Percentiles rank a stretch among this genome's conserved stretches.
phyloP scores from a whole-genome alignment of 2,888 invertebrate genomes.

The Eristalis pertinax region DNA sequence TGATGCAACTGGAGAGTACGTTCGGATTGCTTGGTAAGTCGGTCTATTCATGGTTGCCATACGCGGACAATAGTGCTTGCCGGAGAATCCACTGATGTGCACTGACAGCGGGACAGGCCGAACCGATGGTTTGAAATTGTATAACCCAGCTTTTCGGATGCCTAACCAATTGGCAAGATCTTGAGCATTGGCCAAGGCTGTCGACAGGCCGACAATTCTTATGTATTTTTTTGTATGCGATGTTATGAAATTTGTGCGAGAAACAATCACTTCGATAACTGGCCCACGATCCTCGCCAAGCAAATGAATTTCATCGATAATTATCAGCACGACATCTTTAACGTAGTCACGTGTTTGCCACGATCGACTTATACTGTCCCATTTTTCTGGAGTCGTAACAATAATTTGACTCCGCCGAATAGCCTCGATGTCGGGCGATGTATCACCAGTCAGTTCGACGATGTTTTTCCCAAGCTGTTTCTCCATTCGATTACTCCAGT shows the following conservation, averaged over 20 bases:
- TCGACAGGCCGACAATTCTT: slow-evolving; percentile 96
- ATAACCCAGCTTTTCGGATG: slow-evolving; percentile 93
- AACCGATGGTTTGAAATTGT: slow-evolving; percentile 98
- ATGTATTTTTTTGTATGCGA: slow-evolving; percentile 92
- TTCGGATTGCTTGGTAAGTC: slow-evolving; percentile 96
- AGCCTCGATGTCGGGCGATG: slow-evolving; percentile 91
- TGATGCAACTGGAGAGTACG: slow-evolving; percentile 95
- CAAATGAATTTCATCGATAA: slow-evolving; percentile 99
- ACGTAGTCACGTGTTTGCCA: slow-evolving; percentile 99
- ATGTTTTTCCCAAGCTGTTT: slow-evolving; percentile 89
- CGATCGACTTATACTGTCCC: slow-evolving; percentile 99
- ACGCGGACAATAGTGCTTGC: slow-evolving; percentile 98
- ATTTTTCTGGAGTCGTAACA: slow-evolving; percentile 99
- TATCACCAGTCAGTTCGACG: slow-evolving; percentile 97
- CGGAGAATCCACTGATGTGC: slow-evolving; percentile 97
- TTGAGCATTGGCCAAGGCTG: slow-evolving; percentile 97
- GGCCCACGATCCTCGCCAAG: slow-evolving; percentile 95
- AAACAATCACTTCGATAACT: slow-evolving; percentile 98
- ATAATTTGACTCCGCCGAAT: slow-evolving; percentile 94
- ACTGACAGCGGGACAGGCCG: slow-evolving; percentile 96
- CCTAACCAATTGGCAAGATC: slow-evolving; percentile 98
- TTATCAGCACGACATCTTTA: slow-evolving; percentile 92
- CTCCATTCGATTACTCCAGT: slow-evolving; percentile 94
- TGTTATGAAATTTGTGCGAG: slow-evolving; percentile 97
- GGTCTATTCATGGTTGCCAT: slow-evolving; percentile 99